Evolutionary conservation across 2,797 vertebrate species (phyloP), one percentile per base, ranked within the genome.

Genomic region (Acanthornis magna): DNA sequence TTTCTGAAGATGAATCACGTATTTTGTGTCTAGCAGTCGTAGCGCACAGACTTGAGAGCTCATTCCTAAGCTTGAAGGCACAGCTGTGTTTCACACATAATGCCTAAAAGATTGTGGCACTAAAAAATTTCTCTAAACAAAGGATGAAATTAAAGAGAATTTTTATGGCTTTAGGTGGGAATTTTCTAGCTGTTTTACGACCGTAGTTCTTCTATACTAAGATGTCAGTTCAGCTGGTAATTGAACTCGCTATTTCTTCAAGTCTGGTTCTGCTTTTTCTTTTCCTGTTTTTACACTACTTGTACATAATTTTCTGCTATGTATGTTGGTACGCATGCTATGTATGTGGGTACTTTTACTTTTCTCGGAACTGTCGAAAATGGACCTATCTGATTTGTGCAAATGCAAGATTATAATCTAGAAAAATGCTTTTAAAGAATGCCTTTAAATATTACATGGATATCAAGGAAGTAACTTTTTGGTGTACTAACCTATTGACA

Each of bases 161-260:
- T 90, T 86, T 88, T 79, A 61, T 77, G 66, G 36, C 36, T 89
- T 91, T 91, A 80, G 61, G 61, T 86, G 63, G 32, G 67, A 89
- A 70, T 85, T 74, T 90, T 85, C 45, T 74, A 74, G 40, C 50
- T 71, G 6, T 71, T 91, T 72, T 83, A 68, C 75, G 58, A 42
- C 16, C 51, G 54, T 55, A 40, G 14, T n/a, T 90, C 47, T 88
- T 88, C 74, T 82, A 13, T 81, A 61, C 11, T 70, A 34, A 90
- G 48, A 76, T 74, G 36, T 83, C 79, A 53, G 48, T 91, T 89
- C 50, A 85, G 17, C 61, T 93, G 42, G 34, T 89, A 82, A 67
- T 57, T 68, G 72, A 94, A 76, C 34, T 91, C 91, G 54, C 23
- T 96, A 7, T 91, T 90, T 57, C 77, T 95, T 88, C 78, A 88